Conservation (phyloP, 2,888 invertebrate genomes). For the Alsophila aescularia region DNA sequence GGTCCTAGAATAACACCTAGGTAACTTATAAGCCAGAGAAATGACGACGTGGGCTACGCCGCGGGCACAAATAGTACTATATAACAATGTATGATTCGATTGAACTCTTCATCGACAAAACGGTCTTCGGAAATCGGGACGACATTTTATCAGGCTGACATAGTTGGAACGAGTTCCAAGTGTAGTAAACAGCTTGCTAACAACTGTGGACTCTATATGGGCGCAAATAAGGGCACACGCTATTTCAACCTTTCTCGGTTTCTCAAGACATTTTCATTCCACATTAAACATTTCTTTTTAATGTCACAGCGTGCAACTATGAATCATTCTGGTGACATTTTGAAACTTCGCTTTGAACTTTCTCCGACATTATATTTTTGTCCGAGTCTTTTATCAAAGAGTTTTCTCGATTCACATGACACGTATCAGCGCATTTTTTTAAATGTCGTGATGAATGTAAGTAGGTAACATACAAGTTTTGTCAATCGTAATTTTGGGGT, state of each 20-base stretch:
- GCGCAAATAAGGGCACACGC: conserved; percentile 41
- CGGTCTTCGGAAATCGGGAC: too few relatives aligned
- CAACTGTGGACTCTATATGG: conserved; percentile 30
- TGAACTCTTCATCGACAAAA: too few relatives aligned
- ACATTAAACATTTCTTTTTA: conserved; percentile 42
- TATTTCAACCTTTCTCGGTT: conserved; percentile 34
- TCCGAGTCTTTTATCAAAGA: conserved; percentile 25
- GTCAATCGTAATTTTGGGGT: too few relatives aligned
- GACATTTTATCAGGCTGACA: too few relatives aligned
- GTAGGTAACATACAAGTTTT: too few relatives aligned
- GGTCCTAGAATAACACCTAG: too few relatives aligned
- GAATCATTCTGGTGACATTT: conserved; percentile 49
- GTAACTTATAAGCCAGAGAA: too few relatives aligned
- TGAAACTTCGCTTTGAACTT: conserved; percentile 35
- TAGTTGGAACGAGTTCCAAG: not conserved
- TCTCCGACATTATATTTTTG: conserved; percentile 26
- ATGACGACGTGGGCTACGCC: too few relatives aligned
- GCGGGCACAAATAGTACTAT: too few relatives aligned
- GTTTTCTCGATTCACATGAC: conserved; percentile 7
- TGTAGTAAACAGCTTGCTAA: not conserved
- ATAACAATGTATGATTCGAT: too few relatives aligned
- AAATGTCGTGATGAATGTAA: not conserved
- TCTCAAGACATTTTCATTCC: conserved; percentile 20
- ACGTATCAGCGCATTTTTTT: conserved; percentile 1
- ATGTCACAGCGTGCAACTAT: conserved; percentile 51